Percentiles rank a stretch among this genome's conserved stretches.
Evolutionary conservation across 2,888 invertebrate genomes (phyloP).

Genomic region (Lissocephala sabroskyi): DNA sequence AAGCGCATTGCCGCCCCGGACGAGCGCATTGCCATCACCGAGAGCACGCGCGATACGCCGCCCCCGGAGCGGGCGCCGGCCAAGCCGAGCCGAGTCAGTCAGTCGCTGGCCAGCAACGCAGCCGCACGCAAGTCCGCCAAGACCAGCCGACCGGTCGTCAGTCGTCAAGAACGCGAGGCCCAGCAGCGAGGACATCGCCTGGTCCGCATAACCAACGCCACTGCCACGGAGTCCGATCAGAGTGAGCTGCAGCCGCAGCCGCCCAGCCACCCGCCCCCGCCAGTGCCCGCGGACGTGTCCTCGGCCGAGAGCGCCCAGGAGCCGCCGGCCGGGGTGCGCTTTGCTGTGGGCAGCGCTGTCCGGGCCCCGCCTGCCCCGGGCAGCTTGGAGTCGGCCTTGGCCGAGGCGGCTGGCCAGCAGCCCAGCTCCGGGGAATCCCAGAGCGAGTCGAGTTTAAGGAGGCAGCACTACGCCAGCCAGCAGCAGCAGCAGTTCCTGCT

Average conservation of each 20-base stretch:
- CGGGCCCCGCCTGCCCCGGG: slow-evolving; percentile 35
- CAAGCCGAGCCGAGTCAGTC: slow-evolving; percentile 63
- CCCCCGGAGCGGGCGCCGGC: slow-evolving; percentile 70
- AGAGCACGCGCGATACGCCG: slow-evolving; percentile 69
- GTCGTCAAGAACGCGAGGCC: slow-evolving; percentile 41
- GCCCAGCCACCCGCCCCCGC: slow-evolving; percentile 16
- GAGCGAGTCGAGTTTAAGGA: slow-evolving; percentile 73
- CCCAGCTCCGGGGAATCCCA: slow-evolving; percentile 54
- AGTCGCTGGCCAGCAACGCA: slow-evolving; percentile 34
- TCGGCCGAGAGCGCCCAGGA: slow-evolving; percentile 58
- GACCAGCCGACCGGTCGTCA: slow-evolving; percentile 14
- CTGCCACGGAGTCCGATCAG: slow-evolving; percentile 20
- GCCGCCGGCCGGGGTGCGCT: slow-evolving; percentile 40
- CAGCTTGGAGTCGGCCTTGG: slow-evolving; percentile 31
- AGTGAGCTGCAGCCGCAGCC: slow-evolving; percentile 10
- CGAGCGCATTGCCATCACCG: slow-evolving; percentile 67
- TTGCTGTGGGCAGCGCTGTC: slow-evolving; percentile 69
- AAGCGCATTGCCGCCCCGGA: slow-evolving; percentile 24
- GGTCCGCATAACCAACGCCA: slow-evolving; percentile 42
- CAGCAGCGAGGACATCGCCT: slow-evolving; percentile 68
- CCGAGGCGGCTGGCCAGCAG: slow-evolving; percentile 33
- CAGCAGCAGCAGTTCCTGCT: slow-evolving; percentile 75
- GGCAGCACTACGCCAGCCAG: slow-evolving; percentile 74
- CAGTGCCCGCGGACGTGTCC: slow-evolving; percentile 27
- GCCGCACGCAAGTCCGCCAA: slow-evolving; percentile 40